Percentiles rank a stretch among this genome's conserved stretches.
Evolutionary conservation across 2,113 vertebrate species (phyloP).

Genomic region (Callocephalon fimbriatum): DNA sequence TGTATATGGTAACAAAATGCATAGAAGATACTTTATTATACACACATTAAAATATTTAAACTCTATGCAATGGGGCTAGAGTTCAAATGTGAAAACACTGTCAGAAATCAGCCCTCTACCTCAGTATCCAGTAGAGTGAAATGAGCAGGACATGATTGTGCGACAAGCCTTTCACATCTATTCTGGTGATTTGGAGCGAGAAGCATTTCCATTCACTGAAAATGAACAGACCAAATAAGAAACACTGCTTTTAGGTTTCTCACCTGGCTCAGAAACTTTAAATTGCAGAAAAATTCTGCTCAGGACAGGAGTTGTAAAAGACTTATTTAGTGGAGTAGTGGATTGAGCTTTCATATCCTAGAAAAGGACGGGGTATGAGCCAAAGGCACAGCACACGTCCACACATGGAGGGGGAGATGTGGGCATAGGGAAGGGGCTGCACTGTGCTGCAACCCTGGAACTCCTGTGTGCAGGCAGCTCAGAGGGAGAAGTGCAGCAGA

Average conservation of each 20-base stretch:
- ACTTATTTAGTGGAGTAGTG: background rate
- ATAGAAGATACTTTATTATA: background rate
- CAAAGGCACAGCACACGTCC: background rate
- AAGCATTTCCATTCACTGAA: background rate
- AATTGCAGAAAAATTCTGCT: background rate
- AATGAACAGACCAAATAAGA: background rate
- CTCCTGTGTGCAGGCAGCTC: background rate
- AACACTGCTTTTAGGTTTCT: background rate
- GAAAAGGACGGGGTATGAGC: rapidly evolving
- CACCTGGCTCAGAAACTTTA: background rate
- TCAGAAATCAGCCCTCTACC: background rate
- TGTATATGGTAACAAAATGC: background rate
- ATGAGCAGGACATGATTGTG: background rate
- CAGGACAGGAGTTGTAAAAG: background rate
- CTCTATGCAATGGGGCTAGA: background rate
- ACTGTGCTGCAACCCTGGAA: background rate
- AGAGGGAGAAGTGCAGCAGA: background rate
- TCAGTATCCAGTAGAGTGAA: background rate
- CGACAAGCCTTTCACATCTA: background rate
- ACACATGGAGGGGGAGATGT: rapidly evolving
- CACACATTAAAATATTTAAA: background rate
- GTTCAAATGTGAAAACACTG: background rate
- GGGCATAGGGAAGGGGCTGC: rapidly evolving
- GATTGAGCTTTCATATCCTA: background rate
- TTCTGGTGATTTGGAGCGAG: background rate